Percentiles rank a stretch among this genome's conserved stretches.
Conservation (phyloP, 1,140 invertebrate species). For the Drosophila tropicalis region DNA sequence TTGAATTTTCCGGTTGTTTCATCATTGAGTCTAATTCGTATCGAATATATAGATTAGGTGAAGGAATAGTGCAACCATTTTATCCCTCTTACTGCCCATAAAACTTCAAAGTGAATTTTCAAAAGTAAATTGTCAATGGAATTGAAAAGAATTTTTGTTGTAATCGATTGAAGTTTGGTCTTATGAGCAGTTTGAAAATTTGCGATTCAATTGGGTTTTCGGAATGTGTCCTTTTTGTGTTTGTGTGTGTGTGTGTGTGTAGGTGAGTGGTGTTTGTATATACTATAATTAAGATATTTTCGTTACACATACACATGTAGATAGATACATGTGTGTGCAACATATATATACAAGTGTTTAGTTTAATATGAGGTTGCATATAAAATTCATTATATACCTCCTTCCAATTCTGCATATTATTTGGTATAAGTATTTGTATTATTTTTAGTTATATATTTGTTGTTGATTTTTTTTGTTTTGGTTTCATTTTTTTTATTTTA, state of each 20-base stretch:
- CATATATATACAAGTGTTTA: constrained; percentile 66
- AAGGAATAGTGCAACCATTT: constrained; percentile 9
- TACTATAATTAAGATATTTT: constrained; percentile 37
- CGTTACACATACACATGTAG: constrained; percentile 50
- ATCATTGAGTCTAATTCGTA: not conserved
- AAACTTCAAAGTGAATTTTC: constrained; percentile 1
- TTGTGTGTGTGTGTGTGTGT: constrained; percentile 25
- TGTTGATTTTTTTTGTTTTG: too few relatives aligned
- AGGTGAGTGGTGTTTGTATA: constrained; percentile 2
- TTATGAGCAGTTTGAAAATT: constrained; percentile 25
- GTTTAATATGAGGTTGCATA: constrained; percentile 68
- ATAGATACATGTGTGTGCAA: constrained; percentile 55
- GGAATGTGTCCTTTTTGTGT: not conserved
- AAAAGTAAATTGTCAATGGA: constrained; percentile 5
- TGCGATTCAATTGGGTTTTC: not conserved
- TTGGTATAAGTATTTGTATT: not conserved
- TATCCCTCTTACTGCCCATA: constrained; percentile 19
- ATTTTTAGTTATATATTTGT: constrained; percentile 32
- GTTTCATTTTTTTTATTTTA: constrained; percentile 41
- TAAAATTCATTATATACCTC: constrained; percentile 82
- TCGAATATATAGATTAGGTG: not conserved
- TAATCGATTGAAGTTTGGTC: not conserved
- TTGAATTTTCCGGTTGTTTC: not conserved
- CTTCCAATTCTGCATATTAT: constrained; percentile 82
- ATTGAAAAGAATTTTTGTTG: not conserved